Percentiles rank a stretch among this genome's conserved stretches.
These are phyloP conservation scores for Paratilapia polleni DNA, from an alignment of 2,113 vertebrate genomes.

Conservation along the genomic window DNA sequence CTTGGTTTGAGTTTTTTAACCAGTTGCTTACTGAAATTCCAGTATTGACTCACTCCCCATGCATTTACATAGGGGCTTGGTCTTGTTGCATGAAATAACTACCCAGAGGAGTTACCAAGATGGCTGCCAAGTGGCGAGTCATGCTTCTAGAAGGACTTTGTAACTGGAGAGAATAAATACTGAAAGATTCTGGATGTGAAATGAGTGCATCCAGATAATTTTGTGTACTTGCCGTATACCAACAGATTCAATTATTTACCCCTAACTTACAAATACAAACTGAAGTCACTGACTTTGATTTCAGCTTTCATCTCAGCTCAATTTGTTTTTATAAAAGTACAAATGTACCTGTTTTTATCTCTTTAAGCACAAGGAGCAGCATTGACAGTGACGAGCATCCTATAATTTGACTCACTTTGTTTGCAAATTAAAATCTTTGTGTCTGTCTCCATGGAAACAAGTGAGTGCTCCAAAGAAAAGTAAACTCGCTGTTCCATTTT, in stretches of 20 bases:
- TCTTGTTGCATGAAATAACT: background rate
- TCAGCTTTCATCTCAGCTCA: background rate
- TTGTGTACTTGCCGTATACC: background rate
- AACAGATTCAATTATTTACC: background rate
- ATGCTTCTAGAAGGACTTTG: background rate
- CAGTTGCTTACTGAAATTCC: too few species aligned
- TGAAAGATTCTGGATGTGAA: background rate
- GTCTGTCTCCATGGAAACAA: slow-evolving; percentile 58
- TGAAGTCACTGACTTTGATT: background rate
- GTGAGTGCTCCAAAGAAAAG: background rate
- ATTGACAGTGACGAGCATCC: background rate
- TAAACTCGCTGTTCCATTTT: background rate
- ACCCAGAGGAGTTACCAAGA: background rate
- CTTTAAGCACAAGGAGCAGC: background rate
- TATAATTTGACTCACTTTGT: slow-evolving; percentile 7
- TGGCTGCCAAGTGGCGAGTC: background rate
- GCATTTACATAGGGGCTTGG: background rate
- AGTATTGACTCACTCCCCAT: background rate
- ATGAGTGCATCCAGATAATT: background rate
- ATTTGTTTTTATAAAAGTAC: background rate
- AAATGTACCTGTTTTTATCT: background rate
- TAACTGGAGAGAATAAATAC: background rate
- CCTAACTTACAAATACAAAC: background rate
- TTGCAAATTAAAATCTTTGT: slow-evolving; percentile 23
- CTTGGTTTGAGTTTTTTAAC: too few species aligned